These are phyloP conservation scores for Pelecanus crispus DNA, from an alignment of 2,113 vertebrate genomes.

Conservation along the genomic window DNA sequence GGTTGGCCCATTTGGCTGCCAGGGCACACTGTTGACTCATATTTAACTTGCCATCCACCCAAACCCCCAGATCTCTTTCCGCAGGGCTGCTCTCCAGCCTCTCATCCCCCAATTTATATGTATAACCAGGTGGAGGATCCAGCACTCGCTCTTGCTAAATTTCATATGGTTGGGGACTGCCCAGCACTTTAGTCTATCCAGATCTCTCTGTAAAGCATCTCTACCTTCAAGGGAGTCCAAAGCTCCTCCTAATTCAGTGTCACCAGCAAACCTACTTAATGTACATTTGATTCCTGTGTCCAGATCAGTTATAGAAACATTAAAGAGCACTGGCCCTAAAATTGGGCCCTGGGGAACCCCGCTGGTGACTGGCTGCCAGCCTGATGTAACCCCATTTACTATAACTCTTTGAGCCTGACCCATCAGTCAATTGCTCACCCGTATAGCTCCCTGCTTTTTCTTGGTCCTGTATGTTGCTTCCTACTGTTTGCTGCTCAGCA, in stretches of 20 bases:
- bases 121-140: neutral
- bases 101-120: neutral
- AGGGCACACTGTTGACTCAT: neutral
- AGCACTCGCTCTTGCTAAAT: neutral
- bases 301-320: neutral
- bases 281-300: neutral
- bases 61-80: neutral
- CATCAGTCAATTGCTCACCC: neutral
- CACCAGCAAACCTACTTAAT: neutral
- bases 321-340: neutral
- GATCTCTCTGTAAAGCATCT: neutral
- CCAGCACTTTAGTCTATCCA: neutral
- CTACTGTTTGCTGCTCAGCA: neutral
- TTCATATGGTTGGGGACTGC: neutral
- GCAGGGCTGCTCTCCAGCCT: neutral
- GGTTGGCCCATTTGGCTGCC: neutral
- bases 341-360: neutral
- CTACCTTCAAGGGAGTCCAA: neutral
- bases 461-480: neutral
- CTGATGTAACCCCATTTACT: neutral
- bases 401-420: neutral
- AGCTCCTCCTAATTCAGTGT: neutral
- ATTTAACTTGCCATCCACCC: neutral
- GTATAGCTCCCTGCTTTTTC: neutral
- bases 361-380: fast-evolving